Percentiles rank a stretch among this genome's conserved stretches.
Evolutionary conservation across 2,797 vertebrate species (phyloP).

Genomic region (Platalea minor): DNA sequence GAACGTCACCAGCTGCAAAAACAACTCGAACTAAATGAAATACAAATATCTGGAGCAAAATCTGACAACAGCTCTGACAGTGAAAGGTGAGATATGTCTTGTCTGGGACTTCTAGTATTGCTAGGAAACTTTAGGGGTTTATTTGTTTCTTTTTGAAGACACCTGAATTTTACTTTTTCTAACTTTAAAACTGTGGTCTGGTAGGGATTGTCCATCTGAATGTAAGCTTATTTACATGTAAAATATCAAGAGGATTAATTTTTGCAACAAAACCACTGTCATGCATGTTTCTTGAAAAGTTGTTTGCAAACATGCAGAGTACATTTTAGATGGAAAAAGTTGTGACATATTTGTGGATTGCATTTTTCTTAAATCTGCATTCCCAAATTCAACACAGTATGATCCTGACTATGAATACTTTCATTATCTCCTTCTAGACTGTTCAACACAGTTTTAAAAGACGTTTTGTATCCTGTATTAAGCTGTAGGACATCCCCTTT

Average conservation of each 20-base stretch:
- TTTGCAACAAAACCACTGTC: not conserved
- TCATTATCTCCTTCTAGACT: not conserved
- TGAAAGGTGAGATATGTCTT: constrained; percentile 63
- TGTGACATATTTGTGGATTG: not conserved
- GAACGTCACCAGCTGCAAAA: constrained; percentile 87
- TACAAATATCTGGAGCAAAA: constrained; percentile 78
- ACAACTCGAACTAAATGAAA: constrained; percentile 86
- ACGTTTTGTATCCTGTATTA: not conserved
- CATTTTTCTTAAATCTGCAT: not conserved
- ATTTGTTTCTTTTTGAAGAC: not conserved
- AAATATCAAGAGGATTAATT: not conserved
- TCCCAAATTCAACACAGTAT: not conserved
- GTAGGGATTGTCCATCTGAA: not conserved
- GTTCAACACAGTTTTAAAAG: not conserved
- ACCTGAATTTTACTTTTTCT: not conserved
- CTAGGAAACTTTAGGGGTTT: not conserved
- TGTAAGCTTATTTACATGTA: not conserved
- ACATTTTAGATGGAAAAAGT: not conserved
- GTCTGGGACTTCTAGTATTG: not conserved
- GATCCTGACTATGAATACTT: not conserved
- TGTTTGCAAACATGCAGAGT: not conserved
- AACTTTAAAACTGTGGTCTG: not conserved
- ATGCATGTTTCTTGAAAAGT: not conserved
- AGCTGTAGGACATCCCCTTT: not conserved
- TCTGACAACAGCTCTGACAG: constrained; percentile 65